Evolutionary conservation across 2,113 vertebrate genomes (phyloP).

Genomic region (Conger conger): DNA sequence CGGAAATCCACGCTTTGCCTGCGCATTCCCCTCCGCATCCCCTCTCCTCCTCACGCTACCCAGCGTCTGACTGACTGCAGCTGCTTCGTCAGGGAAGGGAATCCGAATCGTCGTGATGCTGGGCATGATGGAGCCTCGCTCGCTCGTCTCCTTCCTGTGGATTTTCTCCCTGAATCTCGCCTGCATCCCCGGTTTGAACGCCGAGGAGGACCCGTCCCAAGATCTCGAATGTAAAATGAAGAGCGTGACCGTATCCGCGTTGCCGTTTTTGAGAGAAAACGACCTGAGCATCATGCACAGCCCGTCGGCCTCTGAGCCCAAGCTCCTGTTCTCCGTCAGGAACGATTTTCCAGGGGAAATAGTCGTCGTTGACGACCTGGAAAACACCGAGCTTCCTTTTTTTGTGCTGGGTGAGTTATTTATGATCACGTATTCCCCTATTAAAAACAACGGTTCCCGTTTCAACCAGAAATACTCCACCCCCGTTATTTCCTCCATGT

Average conservation of each 20-base stretch:
- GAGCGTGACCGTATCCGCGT: constrained; percentile 96
- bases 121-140: constrained; percentile 61
- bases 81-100: constrained; percentile 26
- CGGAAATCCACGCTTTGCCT: constrained; percentile 33
- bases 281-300: constrained; percentile 99
- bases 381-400: constrained; percentile 96
- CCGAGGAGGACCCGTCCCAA: constrained; percentile 79
- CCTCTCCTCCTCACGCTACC: constrained; percentile 28
- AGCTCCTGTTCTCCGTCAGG: constrained; percentile 96
- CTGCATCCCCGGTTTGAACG: constrained; percentile 50
- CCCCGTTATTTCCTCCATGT: not conserved
- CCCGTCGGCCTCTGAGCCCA: constrained; percentile 95
- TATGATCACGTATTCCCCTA: not conserved
- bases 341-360: constrained; percentile 98
- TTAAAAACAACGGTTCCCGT: not conserved
- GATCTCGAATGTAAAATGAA: constrained; percentile 96
- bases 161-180: constrained; percentile 39
- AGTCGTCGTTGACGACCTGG: constrained; percentile 94
- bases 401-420: constrained; percentile 86
- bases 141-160: constrained; percentile 41
- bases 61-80: constrained; percentile 35
- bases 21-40: constrained; percentile 21
- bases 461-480: not conserved
- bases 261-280: constrained; percentile 95
- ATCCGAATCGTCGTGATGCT: constrained; percentile 49